These are phyloP conservation scores for Ursus arctos DNA, from an alignment of 2,113 vertebrate species.

Conservation along the genomic window DNA sequence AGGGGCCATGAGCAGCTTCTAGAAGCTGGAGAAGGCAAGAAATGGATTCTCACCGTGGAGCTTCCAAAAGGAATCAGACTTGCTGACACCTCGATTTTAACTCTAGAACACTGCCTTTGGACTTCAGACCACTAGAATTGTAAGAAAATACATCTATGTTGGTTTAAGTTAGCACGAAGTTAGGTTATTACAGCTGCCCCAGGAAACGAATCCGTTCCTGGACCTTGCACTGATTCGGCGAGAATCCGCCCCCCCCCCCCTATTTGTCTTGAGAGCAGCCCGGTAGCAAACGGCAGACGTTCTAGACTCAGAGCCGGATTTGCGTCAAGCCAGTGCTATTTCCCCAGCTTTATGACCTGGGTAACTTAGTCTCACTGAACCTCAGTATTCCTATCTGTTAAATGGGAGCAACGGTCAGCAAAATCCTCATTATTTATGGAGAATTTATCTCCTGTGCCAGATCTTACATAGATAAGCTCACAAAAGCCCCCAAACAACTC, in stretches of 20 bases:
- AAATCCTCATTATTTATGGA: neutral
- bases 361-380: too few relatives aligned
- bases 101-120: neutral
- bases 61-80: neutral
- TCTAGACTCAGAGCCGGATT: neutral
- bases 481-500: neutral
- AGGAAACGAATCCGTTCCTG: neutral
- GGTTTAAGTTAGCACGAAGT: neutral
- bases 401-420: neutral
- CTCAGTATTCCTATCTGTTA: neutral
- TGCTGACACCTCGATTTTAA: neutral
- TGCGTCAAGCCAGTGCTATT: too few relatives aligned
- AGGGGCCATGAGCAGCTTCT: accelerated
- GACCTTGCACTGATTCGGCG: neutral
- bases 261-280: neutral
- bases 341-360: neutral
- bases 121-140: neutral
- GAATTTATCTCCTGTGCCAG: neutral
- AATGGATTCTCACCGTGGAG: accelerated
- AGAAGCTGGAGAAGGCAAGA: neutral
- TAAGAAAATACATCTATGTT: neutral
- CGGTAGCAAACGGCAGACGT: too few relatives aligned
- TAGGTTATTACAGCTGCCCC: neutral
- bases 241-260: neutral
- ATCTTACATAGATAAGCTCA: neutral